These are phyloP conservation scores for Nesidiocoris tenuis DNA, from an alignment of 2,888 invertebrate genomes.

Conservation along the genomic window DNA sequence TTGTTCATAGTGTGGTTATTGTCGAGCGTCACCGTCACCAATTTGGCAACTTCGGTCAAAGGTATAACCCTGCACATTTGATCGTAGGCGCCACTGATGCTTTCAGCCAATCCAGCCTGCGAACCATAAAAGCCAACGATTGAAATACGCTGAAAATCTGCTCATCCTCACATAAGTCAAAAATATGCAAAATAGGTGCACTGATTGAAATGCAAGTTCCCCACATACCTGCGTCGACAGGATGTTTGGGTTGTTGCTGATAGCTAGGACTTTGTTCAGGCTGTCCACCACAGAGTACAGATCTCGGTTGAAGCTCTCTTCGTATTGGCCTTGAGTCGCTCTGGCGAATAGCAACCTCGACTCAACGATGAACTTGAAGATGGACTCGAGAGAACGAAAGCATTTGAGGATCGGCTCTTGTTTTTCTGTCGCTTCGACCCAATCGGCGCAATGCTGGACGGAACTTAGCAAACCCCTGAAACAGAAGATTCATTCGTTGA, in stretches of 20 bases:
- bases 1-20: constrained; percentile 66
- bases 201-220: no score
- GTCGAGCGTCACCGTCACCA: constrained; percentile 78
- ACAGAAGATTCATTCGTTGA: no score
- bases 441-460: constrained; percentile 85
- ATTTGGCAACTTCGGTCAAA: constrained; percentile 73
- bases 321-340: constrained; percentile 84
- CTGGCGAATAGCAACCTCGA: constrained; percentile 79
- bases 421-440: constrained; percentile 80
- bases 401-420: constrained; percentile 89
- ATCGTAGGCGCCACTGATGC: constrained; percentile 80
- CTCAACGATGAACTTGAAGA: constrained; percentile 89
- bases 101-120: constrained; percentile 76
- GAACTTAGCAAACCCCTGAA: constrained; percentile 79
- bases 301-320: constrained; percentile 81
- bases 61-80: constrained; percentile 69
- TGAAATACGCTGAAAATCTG: neutral
- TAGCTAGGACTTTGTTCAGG: constrained; percentile 71
- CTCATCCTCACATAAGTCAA: no score
- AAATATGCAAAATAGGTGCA: no score
- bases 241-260: constrained; percentile 68
- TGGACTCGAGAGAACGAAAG: constrained; percentile 85
- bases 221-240: constrained; percentile 70
- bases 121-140: constrained; percentile 41
- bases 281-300: constrained; percentile 77